A percentile compares a stretch with the other conserved stretches of the same genome.
Evolutionary conservation across 2,113 vertebrate species (phyloP).

Genomic region (Cisticola juncidis): DNA sequence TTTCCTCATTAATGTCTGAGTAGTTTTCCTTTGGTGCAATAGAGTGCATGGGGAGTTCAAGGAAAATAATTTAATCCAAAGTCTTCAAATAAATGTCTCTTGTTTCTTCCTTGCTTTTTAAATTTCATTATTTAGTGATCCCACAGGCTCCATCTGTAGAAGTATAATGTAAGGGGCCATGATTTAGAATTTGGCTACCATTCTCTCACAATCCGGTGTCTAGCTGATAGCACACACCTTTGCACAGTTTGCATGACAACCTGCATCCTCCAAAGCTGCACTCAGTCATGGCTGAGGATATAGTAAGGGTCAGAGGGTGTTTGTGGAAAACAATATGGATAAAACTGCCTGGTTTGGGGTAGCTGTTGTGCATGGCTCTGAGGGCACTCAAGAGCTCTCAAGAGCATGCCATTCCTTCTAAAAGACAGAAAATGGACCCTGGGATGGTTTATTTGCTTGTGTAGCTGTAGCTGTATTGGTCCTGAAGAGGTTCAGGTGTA

Average conservation of each 20-base stretch:
- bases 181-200: neutral
- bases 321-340: neutral
- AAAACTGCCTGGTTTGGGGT: neutral
- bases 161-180: neutral
- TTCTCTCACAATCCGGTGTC: neutral
- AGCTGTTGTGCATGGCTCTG: neutral
- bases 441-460: neutral
- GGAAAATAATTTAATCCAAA: neutral
- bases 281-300: neutral
- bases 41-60: neutral
- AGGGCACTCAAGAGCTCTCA: neutral
- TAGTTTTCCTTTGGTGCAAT: neutral
- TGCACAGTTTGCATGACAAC: neutral
- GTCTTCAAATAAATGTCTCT: neutral
- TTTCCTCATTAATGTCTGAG: neutral
- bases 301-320: neutral
- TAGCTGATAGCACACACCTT: neutral
- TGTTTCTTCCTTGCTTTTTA: slow-evolving; percentile 1
- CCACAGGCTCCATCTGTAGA: neutral
- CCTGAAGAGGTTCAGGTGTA: neutral
- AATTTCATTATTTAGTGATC: neutral
- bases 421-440: neutral
- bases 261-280: neutral
- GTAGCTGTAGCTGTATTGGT: neutral
- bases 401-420: neutral